phyloP scores from a whole-genome alignment of 1,140 invertebrate genomes.

The Meteorus sp. region DNA sequence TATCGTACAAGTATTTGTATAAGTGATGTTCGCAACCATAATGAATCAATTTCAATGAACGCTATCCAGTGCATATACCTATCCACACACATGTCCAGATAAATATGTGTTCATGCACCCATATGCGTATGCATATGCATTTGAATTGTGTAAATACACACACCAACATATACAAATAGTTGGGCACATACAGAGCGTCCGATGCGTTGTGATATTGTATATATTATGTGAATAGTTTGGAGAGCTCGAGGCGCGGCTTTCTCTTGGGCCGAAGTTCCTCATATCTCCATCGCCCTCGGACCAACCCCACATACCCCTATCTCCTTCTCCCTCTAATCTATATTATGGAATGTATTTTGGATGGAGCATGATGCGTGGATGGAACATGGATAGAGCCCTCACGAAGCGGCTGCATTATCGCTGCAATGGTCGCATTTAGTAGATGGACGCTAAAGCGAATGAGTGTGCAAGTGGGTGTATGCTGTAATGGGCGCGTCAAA shows the following conservation, averaged over 20 bases:
- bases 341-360: slow-evolving; percentile 7
- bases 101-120: not conserved
- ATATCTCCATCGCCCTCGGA: too few relatives aligned
- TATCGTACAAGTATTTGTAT: too few relatives aligned
- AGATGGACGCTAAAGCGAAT: too few relatives aligned
- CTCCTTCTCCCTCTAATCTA: not conserved
- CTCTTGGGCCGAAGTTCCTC: too few relatives aligned
- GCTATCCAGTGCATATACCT: slow-evolving; percentile 8
- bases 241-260: too few relatives aligned
- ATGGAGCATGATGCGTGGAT: not conserved
- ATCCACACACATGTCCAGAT: not conserved
- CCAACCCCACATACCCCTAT: too few relatives aligned
- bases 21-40: slow-evolving; percentile 37
- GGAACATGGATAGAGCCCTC: not conserved
- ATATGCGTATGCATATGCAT: not conserved
- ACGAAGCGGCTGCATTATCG: not conserved
- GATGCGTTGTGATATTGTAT: too few relatives aligned
- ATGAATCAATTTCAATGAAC: slow-evolving; percentile 43
- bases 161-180: too few relatives aligned
- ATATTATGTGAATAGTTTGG: too few relatives aligned
- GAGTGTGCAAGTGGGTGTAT: not conserved
- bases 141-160: too few relatives aligned
- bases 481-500: slow-evolving; percentile 17
- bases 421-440: not conserved
- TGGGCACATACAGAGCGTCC: too few relatives aligned